Conservation (phyloP, 1,140 invertebrate genomes). For the Leguminivora glycinivorella region DNA sequence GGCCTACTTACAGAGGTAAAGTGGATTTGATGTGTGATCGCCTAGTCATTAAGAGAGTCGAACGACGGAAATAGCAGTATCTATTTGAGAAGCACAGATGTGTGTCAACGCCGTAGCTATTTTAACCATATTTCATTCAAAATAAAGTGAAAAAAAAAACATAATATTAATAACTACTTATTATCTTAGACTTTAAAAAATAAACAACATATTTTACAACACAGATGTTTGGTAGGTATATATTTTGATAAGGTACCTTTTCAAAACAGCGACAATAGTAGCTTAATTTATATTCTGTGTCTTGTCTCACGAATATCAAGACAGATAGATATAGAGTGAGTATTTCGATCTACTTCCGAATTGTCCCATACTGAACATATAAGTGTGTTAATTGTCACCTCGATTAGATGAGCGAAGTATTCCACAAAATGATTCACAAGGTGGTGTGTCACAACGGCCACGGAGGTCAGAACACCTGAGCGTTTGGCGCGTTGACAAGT, state of each 20-base stretch:
- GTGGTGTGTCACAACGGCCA: slow-evolving; percentile 38
- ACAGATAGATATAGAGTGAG: not conserved
- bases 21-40: slow-evolving; percentile 44
- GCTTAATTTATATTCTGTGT: not conserved
- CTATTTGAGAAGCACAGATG: slow-evolving; percentile 57
- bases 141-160: slow-evolving; percentile 36
- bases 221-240: too few relatives aligned
- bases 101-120: slow-evolving; percentile 64
- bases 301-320: not conserved
- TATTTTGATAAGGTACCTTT: not conserved
- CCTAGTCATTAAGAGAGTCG: slow-evolving; percentile 56
- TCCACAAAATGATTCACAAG: slow-evolving; percentile 41
- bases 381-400: slow-evolving; percentile 16
- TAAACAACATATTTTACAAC: not conserved
- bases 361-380: not conserved
- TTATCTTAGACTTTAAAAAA: too few relatives aligned
- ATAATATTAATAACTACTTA: slow-evolving; percentile 30
- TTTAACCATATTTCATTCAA: slow-evolving; percentile 36
- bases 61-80: slow-evolving; percentile 58
- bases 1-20: slow-evolving; percentile 51
- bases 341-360: not conserved
- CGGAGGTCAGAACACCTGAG: slow-evolving; percentile 62
- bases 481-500: slow-evolving; percentile 65
- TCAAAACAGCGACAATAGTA: not conserved
- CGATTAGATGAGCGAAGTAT: slow-evolving; percentile 46